These are phyloP conservation scores for Phocides pigmalion DNA, from an alignment of 1,140 invertebrate genomes.

Conservation along the genomic window DNA sequence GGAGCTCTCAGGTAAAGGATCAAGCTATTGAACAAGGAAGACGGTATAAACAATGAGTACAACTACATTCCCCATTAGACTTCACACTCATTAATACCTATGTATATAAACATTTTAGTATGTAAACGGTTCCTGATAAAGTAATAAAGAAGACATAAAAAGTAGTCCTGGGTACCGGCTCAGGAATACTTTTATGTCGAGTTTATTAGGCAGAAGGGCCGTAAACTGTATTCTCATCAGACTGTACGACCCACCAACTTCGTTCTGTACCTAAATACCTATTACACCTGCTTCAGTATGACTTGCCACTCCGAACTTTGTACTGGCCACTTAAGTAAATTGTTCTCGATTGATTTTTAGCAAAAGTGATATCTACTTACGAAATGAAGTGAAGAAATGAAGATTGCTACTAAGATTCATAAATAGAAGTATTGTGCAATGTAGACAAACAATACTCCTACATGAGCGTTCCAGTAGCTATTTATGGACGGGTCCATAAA, in stretches of 20 bases:
- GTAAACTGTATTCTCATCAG: slow-evolving; percentile 67
- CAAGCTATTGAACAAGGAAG: too few relatives aligned
- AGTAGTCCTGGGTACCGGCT: slow-evolving; percentile 41
- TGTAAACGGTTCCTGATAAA: slow-evolving; percentile 28
- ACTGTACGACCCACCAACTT: slow-evolving; percentile 35
- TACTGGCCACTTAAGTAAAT: neutral
- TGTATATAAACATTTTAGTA: neutral
- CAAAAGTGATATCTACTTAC: neutral
- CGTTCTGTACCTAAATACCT: neutral
- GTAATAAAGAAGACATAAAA: slow-evolving; percentile 53
- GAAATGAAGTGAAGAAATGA: too few relatives aligned
- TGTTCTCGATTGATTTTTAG: neutral
- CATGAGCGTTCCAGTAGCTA: too few relatives aligned
- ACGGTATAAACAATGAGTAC: too few relatives aligned
- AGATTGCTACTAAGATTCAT: too few relatives aligned
- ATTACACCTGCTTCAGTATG: neutral
- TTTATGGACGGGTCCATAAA: too few relatives aligned
- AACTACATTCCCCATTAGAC: neutral
- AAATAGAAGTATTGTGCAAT: too few relatives aligned
- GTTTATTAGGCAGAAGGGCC: slow-evolving; percentile 63
- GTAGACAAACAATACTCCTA: too few relatives aligned
- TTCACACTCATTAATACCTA: slow-evolving; percentile 5
- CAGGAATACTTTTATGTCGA: slow-evolving; percentile 54
- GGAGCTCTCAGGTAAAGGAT: too few relatives aligned
- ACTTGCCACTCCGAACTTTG: neutral